These are phyloP conservation scores for Apodemus speciosus DNA, from an alignment of 2,113 vertebrate genomes.

Conservation along the genomic window DNA sequence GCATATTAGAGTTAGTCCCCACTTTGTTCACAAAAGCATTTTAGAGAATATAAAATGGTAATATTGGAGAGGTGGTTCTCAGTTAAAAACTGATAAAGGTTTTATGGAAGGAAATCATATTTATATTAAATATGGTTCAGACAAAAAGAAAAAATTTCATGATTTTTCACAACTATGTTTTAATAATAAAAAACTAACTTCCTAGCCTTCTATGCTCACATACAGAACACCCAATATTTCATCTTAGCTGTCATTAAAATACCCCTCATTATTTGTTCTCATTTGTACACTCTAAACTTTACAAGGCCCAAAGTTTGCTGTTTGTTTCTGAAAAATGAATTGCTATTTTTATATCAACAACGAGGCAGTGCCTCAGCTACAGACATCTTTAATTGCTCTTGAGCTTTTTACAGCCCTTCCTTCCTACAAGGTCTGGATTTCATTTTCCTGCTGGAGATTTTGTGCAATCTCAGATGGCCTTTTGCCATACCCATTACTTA, in stretches of 20 bases:
- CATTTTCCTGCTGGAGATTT: constrained; percentile 46
- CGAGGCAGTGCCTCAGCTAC: background rate
- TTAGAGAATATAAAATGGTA: background rate
- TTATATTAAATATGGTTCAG: background rate
- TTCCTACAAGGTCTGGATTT: constrained; percentile 65
- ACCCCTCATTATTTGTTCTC: constrained; percentile 19
- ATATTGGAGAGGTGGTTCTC: background rate
- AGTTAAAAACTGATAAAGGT: background rate
- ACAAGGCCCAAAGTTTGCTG: background rate
- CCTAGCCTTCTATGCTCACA: background rate
- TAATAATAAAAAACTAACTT: background rate
- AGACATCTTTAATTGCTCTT: constrained; percentile 55
- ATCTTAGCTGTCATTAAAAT: background rate
- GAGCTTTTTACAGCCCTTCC: constrained; percentile 50
- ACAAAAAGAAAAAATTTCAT: background rate
- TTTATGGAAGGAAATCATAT: background rate
- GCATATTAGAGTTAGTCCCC: background rate
- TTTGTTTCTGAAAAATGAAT: constrained; percentile 19
- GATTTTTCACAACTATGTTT: background rate
- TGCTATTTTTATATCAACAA: constrained; percentile 54
- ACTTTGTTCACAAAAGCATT: background rate
- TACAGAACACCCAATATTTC: background rate
- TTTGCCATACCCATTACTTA: constrained; percentile 71
- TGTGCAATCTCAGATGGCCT: constrained; percentile 69
- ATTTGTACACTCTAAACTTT: constrained; percentile 35